Conservation (phyloP, 30 jellyfish, hydroid and myxozoan genomes). For the Haliclystus octoradiatus region DNA sequence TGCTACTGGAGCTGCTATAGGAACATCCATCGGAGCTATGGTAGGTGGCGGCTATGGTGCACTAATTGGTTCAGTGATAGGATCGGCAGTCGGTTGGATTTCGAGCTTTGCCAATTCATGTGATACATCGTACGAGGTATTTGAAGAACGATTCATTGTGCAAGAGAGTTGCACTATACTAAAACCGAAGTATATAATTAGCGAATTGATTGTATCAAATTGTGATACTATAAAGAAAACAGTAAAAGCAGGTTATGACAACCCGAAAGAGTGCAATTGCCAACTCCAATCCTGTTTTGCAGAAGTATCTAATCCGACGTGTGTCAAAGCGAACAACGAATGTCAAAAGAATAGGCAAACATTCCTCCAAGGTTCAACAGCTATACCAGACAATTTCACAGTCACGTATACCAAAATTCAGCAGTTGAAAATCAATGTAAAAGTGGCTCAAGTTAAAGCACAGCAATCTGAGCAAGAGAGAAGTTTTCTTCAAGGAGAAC, state of each 20-base stretch:
- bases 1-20: slow-evolving; percentile 39
- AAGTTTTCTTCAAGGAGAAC: slow-evolving; percentile 9
- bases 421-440: not conserved
- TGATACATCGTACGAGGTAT: slow-evolving; percentile 30
- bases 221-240: not conserved
- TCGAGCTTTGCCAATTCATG: slow-evolving; percentile 37
- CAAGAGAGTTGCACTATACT: not conserved
- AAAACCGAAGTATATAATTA: not conserved
- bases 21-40: slow-evolving; percentile 7
- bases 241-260: slow-evolving; percentile 1
- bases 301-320: slow-evolving; percentile 10
- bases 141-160: not conserved
- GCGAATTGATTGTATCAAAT: not conserved
- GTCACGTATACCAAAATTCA: slow-evolving; percentile 19
- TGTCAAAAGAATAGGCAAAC: slow-evolving; percentile 7
- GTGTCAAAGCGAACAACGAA: slow-evolving; percentile 8
- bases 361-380: slow-evolving; percentile 10
- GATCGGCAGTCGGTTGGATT: slow-evolving; percentile 5
- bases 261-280: slow-evolving; percentile 36
- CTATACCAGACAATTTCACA: slow-evolving; percentile 17
- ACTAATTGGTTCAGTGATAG: slow-evolving; percentile 18
- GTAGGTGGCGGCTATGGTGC: slow-evolving; percentile 17
- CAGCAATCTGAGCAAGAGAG: slow-evolving; percentile 16
- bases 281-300: slow-evolving; percentile 17
- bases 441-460: not conserved